Evolutionary conservation across 2,797 vertebrate genomes (phyloP).

Genomic region (Enteromius paludinosus): DNA sequence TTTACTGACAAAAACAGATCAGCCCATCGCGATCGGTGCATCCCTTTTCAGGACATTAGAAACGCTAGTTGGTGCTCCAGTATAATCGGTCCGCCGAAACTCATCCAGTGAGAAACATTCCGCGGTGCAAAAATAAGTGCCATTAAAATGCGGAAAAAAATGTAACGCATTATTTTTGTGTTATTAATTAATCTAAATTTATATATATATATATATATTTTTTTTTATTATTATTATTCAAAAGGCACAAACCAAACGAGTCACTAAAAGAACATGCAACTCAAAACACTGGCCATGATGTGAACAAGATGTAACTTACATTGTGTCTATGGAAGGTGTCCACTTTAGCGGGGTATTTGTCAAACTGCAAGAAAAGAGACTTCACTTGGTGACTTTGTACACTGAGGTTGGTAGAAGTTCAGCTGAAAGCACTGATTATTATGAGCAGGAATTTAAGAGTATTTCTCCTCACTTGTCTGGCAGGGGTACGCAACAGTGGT

Average conservation of each 20-base stretch:
- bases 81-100: no score
- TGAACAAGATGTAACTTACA: conserved; percentile 81
- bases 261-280: neutral
- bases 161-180: no score
- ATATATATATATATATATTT: no score
- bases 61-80: no score
- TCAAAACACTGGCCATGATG: neutral
- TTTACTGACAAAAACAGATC: no score
- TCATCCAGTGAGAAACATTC: no score
- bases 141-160: no score
- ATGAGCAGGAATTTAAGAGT: conserved; percentile 50
- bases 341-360: conserved; percentile 98
- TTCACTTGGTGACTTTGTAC: neutral
- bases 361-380: conserved; percentile 86
- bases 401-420: neutral
- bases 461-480: conserved; percentile 98
- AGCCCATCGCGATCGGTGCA: no score
- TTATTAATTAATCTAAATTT: no score
- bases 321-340: conserved; percentile 99
- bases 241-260: neutral
- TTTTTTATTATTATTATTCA: neutral
- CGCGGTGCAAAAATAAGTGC: no score
- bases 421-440: neutral
- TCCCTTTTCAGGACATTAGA: no score
- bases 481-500: conserved; percentile 98